Percentiles rank a stretch among this genome's conserved stretches.
Conservation (phyloP, 2,113 vertebrate species). For the Corythoichthys intestinalis region DNA sequence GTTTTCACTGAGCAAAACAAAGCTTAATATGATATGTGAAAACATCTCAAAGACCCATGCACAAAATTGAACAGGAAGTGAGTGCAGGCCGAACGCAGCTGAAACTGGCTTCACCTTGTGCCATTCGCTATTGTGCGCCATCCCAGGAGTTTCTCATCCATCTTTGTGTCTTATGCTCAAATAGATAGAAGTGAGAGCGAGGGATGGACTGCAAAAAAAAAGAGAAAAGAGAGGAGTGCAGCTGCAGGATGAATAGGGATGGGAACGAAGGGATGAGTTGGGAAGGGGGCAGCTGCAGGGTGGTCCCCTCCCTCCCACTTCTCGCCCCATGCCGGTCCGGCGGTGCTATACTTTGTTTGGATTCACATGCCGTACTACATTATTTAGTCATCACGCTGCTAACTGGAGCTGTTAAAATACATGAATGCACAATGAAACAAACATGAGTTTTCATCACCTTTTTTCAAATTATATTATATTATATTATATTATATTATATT, state of each 20-base stretch:
- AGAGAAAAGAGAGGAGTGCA: conserved; percentile 74
- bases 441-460: not conserved
- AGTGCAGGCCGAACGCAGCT: conserved; percentile 65
- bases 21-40: no score
- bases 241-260: conserved; percentile 80
- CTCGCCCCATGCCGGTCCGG: conserved; percentile 40
- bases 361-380: conserved; percentile 35
- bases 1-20: no score
- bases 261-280: conserved; percentile 76
- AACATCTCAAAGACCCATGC: not conserved
- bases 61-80: conserved; percentile 33
- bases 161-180: conserved; percentile 96
- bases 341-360: conserved; percentile 32
- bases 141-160: conserved; percentile 98
- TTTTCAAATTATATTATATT: no score
- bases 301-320: conserved; percentile 70
- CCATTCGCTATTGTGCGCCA: conserved; percentile 92
- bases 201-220: conserved; percentile 68
- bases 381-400: conserved; percentile 16
- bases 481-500: no score
- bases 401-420: conserved; percentile 8
- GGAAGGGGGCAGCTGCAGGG: conserved; percentile 79
- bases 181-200: conserved; percentile 73
- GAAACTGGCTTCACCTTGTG: conserved; percentile 90
- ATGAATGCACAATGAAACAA: not conserved